Conservation (phyloP, 1,140 invertebrate genomes). For the Dufourea novaeangliae region DNA sequence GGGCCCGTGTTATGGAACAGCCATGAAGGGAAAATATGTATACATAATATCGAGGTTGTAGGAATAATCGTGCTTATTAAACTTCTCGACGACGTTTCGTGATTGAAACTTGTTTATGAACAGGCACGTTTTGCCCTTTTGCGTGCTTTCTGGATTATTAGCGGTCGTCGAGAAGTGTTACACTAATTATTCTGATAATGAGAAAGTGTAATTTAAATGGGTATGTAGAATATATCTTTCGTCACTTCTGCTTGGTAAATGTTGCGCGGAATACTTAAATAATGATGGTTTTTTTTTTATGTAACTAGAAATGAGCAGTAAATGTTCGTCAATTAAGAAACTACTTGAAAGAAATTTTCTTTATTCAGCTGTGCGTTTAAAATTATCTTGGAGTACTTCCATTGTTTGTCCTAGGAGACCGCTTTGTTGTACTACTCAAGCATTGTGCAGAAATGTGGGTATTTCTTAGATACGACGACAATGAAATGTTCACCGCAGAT, state of each 20-base stretch:
- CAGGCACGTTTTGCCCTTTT: neutral
- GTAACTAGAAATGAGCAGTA: too few relatives aligned
- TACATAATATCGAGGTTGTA: too few relatives aligned
- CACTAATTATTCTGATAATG: too few relatives aligned
- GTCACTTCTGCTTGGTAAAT: neutral
- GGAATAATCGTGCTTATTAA: conserved; percentile 9
- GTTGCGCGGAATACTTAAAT: too few relatives aligned
- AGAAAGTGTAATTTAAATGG: neutral
- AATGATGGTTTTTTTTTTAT: too few relatives aligned
- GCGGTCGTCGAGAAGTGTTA: neutral
- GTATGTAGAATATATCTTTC: neutral
- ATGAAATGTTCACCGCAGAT: neutral
- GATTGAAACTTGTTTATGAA: neutral
- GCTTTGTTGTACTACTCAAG: neutral
- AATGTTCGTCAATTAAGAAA: too few relatives aligned
- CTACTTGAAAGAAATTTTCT: too few relatives aligned
- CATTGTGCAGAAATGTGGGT: neutral
- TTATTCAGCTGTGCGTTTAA: too few relatives aligned
- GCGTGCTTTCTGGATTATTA: neutral
- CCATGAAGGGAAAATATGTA: neutral
- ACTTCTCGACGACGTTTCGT: neutral
- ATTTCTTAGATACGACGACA: neutral
- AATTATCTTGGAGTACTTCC: too few relatives aligned
- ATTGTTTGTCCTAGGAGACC: neutral
- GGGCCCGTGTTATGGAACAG: neutral